Percentiles rank a stretch among this genome's conserved stretches.
phyloP scores from a whole-genome alignment of 2,797 vertebrate genomes.

The Sebastes iracundus region DNA sequence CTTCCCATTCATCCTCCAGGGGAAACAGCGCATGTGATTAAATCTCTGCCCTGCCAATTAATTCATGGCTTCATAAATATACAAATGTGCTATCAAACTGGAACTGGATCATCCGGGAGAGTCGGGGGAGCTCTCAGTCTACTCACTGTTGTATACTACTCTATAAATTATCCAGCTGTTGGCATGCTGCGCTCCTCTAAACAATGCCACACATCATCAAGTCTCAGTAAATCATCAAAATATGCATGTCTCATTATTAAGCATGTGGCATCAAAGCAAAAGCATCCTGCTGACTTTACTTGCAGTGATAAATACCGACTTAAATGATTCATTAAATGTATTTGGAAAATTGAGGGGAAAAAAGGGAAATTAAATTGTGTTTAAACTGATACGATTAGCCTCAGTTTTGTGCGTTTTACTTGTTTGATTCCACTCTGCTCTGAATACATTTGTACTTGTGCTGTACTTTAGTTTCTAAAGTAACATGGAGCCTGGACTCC shows the following conservation, averaged over 20 bases:
- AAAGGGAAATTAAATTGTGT: neutral
- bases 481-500: neutral
- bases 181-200: constrained; percentile 24
- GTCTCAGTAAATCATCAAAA: constrained; percentile 30
- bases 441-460: neutral
- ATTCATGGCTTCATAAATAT: constrained; percentile 82
- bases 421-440: neutral
- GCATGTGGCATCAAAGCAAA: constrained; percentile 3
- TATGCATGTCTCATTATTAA: neutral
- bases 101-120: constrained; percentile 69
- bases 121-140: constrained; percentile 41
- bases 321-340: neutral
- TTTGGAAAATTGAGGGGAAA: neutral
- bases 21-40: constrained; percentile 77
- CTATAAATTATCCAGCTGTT: constrained; percentile 62
- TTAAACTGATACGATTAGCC: neutral
- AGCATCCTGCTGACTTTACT: constrained; percentile 16
- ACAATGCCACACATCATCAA: constrained; percentile 38
- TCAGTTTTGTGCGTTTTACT: neutral
- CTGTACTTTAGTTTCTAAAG: neutral
- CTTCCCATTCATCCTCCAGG: constrained; percentile 68
- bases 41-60: constrained; percentile 80
- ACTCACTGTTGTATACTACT: constrained; percentile 36
- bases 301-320: constrained; percentile 1
- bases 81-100: constrained; percentile 76